phyloP scores from a whole-genome alignment of 2,797 vertebrate genomes.

The Acrocephalus scirpaceus region DNA sequence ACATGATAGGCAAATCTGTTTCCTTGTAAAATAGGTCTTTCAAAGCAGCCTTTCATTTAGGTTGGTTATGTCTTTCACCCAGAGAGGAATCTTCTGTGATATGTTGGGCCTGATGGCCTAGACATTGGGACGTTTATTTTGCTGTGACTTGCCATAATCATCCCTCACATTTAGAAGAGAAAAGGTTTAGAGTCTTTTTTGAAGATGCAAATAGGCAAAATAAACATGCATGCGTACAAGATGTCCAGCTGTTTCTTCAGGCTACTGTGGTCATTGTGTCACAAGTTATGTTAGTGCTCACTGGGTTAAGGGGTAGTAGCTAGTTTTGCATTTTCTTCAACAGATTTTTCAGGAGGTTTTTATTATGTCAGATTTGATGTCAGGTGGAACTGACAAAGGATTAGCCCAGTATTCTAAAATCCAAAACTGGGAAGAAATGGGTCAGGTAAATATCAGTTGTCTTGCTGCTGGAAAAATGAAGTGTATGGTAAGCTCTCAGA shows the following conservation, averaged over 20 bases:
- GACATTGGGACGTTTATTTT: not conserved
- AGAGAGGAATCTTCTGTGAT: not conserved
- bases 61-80: not conserved
- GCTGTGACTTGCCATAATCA: not conserved
- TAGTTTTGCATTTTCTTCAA: not conserved
- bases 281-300: not conserved
- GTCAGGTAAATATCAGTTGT: not conserved
- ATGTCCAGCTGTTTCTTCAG: not conserved
- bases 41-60: not conserved
- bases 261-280: not conserved
- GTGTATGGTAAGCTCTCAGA: not conserved
- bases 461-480: not conserved
- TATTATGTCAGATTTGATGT: not conserved
- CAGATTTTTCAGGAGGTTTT: not conserved
- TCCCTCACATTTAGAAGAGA: not conserved
- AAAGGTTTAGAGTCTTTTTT: not conserved
- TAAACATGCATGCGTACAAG: not conserved
- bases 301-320: not conserved
- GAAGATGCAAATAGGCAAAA: not conserved
- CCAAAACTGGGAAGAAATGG: not conserved
- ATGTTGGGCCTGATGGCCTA: not conserved
- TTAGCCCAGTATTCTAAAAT: not conserved
- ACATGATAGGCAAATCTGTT: not conserved
- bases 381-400: not conserved
- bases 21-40: not conserved